These are phyloP conservation scores for Drosophila persimilis DNA, from an alignment of 1,140 invertebrate species.

Conservation along the genomic window DNA sequence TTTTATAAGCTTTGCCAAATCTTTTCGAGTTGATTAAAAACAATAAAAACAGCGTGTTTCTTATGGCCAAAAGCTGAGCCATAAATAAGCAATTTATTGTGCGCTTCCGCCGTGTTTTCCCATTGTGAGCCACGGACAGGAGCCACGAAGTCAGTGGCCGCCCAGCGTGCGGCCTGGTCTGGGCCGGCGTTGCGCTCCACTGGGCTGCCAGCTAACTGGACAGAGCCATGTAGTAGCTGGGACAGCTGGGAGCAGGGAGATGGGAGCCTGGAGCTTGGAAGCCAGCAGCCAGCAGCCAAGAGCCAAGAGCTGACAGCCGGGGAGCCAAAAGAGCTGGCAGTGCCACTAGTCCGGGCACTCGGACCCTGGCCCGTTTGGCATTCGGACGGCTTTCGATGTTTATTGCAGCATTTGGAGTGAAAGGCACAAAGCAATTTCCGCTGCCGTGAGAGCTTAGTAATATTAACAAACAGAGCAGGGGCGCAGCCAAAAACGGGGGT, in stretches of 20 bases:
- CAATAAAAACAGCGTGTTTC: conserved; percentile 80
- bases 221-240: conserved; percentile 3
- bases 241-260: conserved; percentile 4
- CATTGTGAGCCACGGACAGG: conserved; percentile 55
- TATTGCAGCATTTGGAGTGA: conserved; percentile 77
- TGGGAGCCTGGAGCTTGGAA: conserved; percentile 1
- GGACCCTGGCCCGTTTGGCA: conserved; percentile 59
- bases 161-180: conserved; percentile 53
- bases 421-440: conserved; percentile 80
- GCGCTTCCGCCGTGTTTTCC: conserved; percentile 76
- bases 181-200: conserved; percentile 36
- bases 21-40: conserved; percentile 81
- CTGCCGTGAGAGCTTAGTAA: conserved; percentile 76
- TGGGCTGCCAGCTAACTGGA: conserved; percentile 30
- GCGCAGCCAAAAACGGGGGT: conserved; percentile 13
- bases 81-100: conserved; percentile 82
- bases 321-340: too few species aligned
- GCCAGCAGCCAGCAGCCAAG: too few species aligned
- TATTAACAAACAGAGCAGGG: conserved; percentile 58
- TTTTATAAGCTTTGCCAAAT: conserved; percentile 79
- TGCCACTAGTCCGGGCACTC: too few species aligned
- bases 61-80: conserved; percentile 78
- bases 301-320: too few species aligned
- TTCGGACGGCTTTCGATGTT: conserved; percentile 78
- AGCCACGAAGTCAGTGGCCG: conserved; percentile 47